Evolutionary conservation across 2,888 invertebrate genomes (phyloP).

Genomic region (Mactromeris polynyma): DNA sequence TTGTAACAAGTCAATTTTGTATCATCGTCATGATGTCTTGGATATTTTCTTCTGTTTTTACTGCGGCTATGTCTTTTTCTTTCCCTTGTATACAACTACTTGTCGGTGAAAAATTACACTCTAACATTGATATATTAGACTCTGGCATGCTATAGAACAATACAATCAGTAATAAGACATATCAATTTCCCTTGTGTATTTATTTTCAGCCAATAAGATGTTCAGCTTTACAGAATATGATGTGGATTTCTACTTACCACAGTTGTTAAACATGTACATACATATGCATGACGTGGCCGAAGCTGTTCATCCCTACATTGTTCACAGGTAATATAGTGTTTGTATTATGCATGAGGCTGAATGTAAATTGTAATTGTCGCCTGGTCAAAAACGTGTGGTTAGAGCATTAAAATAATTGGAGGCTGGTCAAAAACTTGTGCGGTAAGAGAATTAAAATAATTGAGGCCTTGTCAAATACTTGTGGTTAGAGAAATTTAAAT

Average conservation of each 20-base stretch:
- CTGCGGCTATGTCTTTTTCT: too few relatives aligned
- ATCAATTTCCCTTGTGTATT: not conserved
- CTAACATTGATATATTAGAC: not conserved
- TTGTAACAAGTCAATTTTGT: too few relatives aligned
- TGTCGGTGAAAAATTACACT: not conserved
- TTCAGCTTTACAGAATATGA: slow-evolving; percentile 97
- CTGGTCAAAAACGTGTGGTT: too few relatives aligned
- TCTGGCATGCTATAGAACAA: not conserved
- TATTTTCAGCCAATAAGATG: slow-evolving; percentile 93
- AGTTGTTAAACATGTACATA: slow-evolving; percentile 99
- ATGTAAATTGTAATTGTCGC: too few relatives aligned
- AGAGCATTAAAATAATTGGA: too few relatives aligned
- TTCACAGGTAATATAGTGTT: slow-evolving; percentile 90
- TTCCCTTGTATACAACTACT: too few relatives aligned
- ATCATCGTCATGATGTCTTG: not conserved
- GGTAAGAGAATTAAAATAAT: too few relatives aligned
- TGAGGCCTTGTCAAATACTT: too few relatives aligned
- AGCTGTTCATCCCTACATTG: slow-evolving; percentile 94
- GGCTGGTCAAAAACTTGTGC: too few relatives aligned
- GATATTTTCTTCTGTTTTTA: not conserved
- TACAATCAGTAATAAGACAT: not conserved
- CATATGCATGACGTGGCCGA: slow-evolving; percentile 99
- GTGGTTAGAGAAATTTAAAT: not conserved
- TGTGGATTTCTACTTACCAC: slow-evolving; percentile 99
- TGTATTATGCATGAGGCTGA: too few relatives aligned